Conservation (phyloP, 2,888 invertebrate species). For the Polyploca ridens region DNA sequence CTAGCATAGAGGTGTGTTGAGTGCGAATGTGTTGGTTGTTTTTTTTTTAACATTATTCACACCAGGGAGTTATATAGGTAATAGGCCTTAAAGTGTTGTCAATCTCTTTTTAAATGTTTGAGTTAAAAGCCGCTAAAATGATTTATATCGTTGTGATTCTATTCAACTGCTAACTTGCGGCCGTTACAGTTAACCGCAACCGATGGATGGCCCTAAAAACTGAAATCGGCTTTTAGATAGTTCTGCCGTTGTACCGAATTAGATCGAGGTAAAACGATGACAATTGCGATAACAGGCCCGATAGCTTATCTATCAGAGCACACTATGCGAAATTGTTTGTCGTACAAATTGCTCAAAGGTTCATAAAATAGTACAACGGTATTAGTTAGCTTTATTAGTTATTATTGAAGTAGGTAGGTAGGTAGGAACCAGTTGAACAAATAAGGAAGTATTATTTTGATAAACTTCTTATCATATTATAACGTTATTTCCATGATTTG, state of each 20-base stretch:
- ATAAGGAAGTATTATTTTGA: slow-evolving; percentile 41
- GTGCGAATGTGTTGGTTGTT: too few relatives aligned
- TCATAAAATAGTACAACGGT: slow-evolving; percentile 14
- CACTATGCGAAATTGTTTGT: slow-evolving; percentile 50
- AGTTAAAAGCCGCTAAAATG: too few relatives aligned
- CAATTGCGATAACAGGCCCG: slow-evolving; percentile 59
- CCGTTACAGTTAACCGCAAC: slow-evolving; percentile 27
- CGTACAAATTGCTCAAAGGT: slow-evolving; percentile 20
- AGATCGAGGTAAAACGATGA: slow-evolving; percentile 71
- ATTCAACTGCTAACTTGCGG: slow-evolving; percentile 27
- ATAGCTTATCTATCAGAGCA: slow-evolving; percentile 61
- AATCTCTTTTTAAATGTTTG: too few relatives aligned
- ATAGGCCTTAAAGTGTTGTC: too few relatives aligned
- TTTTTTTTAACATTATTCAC: too few relatives aligned
- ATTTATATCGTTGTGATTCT: background rate
- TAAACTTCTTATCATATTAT: slow-evolving; percentile 32
- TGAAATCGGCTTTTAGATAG: slow-evolving; percentile 40
- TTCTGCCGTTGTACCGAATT: slow-evolving; percentile 55
- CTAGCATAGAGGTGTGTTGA: too few relatives aligned
- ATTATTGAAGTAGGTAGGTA: background rate
- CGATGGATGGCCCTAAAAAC: slow-evolving; percentile 40
- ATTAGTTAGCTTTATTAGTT: background rate
- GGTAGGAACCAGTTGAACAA: slow-evolving; percentile 26
- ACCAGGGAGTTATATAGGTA: too few relatives aligned
- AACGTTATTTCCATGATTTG: background rate